Percentiles rank a stretch among this genome's conserved stretches.
These are phyloP conservation scores for Orchestes rusci DNA, from an alignment of 2,888 invertebrate species.

Conservation along the genomic window DNA sequence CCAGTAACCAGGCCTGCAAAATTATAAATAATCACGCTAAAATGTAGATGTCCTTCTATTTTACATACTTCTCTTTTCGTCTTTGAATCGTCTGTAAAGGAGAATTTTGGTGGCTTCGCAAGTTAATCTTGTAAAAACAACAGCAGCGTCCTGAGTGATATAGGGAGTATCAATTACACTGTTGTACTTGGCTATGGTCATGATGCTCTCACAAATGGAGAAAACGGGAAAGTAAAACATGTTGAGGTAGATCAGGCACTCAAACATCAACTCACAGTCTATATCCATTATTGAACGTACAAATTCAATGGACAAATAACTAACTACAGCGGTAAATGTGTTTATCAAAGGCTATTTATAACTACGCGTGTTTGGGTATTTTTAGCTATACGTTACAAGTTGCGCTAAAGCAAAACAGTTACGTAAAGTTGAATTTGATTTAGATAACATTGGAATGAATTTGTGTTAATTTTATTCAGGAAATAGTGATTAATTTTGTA, in stretches of 20 bases:
- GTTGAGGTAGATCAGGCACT: conserved; percentile 36
- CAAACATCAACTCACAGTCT: conserved; percentile 36
- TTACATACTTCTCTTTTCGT: conserved; percentile 33
- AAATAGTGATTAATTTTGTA: too few species aligned
- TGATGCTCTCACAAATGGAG: conserved; percentile 32
- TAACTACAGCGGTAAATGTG: too few species aligned
- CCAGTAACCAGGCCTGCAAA: conserved; percentile 32
- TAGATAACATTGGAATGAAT: too few species aligned
- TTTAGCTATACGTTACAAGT: too few species aligned
- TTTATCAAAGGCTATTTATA: too few species aligned
- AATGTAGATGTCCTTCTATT: background rate
- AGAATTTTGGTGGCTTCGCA: conserved; percentile 34
- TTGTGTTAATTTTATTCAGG: too few species aligned
- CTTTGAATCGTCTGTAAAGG: conserved; percentile 32
- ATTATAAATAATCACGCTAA: conserved; percentile 3
- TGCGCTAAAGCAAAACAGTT: too few species aligned
- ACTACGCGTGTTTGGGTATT: too few species aligned
- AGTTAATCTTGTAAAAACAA: conserved; percentile 29
- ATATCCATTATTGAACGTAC: conserved; percentile 32
- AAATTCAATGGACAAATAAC: too few species aligned
- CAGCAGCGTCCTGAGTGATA: conserved; percentile 32
- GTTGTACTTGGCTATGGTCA: conserved; percentile 33
- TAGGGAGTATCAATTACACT: conserved; percentile 31
- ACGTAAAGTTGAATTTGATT: too few species aligned
- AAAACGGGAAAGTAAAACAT: conserved; percentile 34